Evolutionary conservation across 2,888 invertebrate genomes (phyloP).

Genomic region (Glaucopsyche alexis): DNA sequence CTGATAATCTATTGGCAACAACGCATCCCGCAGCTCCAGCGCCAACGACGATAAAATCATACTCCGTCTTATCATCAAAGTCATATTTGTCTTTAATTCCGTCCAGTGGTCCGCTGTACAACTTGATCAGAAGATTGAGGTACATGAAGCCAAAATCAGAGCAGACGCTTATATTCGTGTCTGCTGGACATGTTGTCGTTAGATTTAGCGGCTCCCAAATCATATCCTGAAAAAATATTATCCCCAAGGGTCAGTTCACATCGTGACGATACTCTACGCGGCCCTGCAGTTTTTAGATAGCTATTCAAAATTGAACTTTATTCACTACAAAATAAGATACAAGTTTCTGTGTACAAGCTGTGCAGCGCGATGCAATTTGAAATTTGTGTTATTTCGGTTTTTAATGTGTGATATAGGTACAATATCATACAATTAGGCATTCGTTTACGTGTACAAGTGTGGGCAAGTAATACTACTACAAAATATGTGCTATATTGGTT

Average conservation of each 20-base stretch:
- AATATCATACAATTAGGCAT: too few relatives aligned
- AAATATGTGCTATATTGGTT: too few relatives aligned
- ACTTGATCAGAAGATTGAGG: constrained; percentile 24
- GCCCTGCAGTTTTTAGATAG: too few relatives aligned
- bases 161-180: constrained; percentile 49
- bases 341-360: too few relatives aligned
- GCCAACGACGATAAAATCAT: constrained; percentile 63
- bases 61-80: constrained; percentile 43
- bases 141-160: constrained; percentile 33
- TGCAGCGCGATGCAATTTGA: too few relatives aligned
- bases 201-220: constrained; percentile 41
- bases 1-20: constrained; percentile 56
- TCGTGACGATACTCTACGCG: too few relatives aligned
- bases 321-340: too few relatives aligned
- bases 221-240: constrained; percentile 31
- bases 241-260: background rate
- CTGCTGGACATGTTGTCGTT: constrained; percentile 41
- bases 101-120: constrained; percentile 30
- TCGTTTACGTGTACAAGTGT: too few relatives aligned
- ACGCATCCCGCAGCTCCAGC: constrained; percentile 62
- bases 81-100: constrained; percentile 29
- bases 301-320: too few relatives aligned
- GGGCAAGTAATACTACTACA: too few relatives aligned
- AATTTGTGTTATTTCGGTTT: too few relatives aligned
- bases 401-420: too few relatives aligned